A percentile compares a stretch with the other conserved stretches of the same genome.
Conservation (phyloP, 2,113 vertebrate genomes). For the Pomatostomus ruficeps region DNA sequence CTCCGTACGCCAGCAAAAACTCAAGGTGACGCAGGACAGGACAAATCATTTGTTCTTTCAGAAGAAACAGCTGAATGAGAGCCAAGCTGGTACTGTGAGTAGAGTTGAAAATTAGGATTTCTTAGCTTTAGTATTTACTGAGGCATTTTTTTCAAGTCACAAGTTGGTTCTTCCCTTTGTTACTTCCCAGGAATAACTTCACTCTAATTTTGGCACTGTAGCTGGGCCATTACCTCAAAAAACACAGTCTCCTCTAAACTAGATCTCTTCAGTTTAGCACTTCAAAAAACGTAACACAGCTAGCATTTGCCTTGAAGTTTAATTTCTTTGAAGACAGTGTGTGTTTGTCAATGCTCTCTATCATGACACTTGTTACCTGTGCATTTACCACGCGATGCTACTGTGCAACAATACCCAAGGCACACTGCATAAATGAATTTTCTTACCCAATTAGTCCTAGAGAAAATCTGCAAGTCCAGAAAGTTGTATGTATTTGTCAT, state of each 20-base stretch:
- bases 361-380: background rate
- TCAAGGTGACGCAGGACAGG: background rate
- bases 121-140: background rate
- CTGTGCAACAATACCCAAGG: background rate
- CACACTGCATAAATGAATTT: background rate
- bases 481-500: background rate
- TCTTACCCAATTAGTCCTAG: background rate
- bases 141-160: background rate
- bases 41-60: background rate
- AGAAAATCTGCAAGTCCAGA: background rate
- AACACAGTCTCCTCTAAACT: background rate
- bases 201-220: background rate
- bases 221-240: background rate
- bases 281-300: background rate
- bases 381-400: background rate
- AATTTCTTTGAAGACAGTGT: background rate
- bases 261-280: background rate
- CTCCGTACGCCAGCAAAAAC: accelerated
- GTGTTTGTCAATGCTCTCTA: background rate
- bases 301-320: background rate
- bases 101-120: background rate
- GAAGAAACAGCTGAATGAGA: background rate
- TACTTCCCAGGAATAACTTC: background rate
- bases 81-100: background rate
- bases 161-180: background rate